These are phyloP conservation scores for Phymanthus crucifer DNA, from an alignment of 92 coral and sea anemone species.

Conservation along the genomic window DNA sequence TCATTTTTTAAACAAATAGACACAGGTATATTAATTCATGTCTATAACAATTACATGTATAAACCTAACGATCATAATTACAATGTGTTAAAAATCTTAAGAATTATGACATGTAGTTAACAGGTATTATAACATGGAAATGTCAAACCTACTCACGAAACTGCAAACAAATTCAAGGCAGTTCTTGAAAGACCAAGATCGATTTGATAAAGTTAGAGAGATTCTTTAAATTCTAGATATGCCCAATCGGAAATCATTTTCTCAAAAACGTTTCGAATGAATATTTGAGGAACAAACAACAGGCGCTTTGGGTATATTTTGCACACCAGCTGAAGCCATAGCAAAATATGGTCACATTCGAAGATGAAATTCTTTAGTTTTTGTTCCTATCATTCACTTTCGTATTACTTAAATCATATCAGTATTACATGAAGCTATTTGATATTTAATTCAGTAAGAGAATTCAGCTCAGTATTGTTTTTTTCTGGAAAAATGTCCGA, in stretches of 20 bases:
- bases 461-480: too few species aligned
- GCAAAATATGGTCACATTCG: not conserved
- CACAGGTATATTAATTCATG: too few species aligned
- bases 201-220: not conserved
- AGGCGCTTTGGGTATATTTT: not conserved
- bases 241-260: not conserved
- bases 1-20: too few species aligned
- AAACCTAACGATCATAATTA: too few species aligned
- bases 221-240: not conserved
- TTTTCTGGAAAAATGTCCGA: not conserved
- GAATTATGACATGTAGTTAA: too few species aligned
- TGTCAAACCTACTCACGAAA: not conserved
- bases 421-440: not conserved
- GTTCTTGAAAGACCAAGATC: not conserved
- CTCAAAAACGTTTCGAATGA: not conserved
- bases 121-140: too few species aligned
- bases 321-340: slow-evolving; percentile 27
- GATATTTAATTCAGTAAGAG: not conserved
- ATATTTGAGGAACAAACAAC: not conserved
- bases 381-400: slow-evolving; percentile 2
- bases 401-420: not conserved
- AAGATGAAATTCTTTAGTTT: slow-evolving; percentile 7
- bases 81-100: too few species aligned
- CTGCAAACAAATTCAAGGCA: not conserved
- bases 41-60: too few species aligned